A percentile compares a stretch with the other conserved stretches of the same genome.
phyloP scores from a whole-genome alignment of 2,113 vertebrate species.

The Triplophysa siluroides region DNA sequence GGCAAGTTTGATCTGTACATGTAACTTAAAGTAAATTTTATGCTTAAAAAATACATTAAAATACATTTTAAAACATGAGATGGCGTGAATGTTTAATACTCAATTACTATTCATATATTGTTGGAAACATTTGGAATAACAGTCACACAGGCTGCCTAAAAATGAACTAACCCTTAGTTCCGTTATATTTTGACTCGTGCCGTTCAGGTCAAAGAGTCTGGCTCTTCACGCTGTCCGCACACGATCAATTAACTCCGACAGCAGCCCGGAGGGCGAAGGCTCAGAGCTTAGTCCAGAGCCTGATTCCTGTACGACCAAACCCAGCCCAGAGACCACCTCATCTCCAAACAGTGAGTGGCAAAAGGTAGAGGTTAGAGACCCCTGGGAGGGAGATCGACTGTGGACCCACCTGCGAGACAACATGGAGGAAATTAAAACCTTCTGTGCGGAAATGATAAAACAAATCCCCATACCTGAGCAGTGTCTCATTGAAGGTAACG shows the following conservation, averaged over 20 bases:
- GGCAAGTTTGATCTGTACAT: conserved; percentile 65
- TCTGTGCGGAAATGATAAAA: conserved; percentile 77
- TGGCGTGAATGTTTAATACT: no score
- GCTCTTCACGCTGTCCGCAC: conserved; percentile 76
- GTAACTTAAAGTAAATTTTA: background rate
- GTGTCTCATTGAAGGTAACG: conserved; percentile 89
- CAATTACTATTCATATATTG: no score
- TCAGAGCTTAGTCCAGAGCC: conserved; percentile 66
- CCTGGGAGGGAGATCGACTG: conserved; percentile 77
- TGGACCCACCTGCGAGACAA: conserved; percentile 86
- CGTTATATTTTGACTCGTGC: conserved; percentile 7
- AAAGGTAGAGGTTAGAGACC: conserved; percentile 43
- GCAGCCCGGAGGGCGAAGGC: conserved; percentile 64
- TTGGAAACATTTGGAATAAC: no score
- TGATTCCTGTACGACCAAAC: conserved; percentile 68
- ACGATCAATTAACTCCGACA: conserved; percentile 74
- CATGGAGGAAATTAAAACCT: conserved; percentile 81
- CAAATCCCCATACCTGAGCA: conserved; percentile 87
- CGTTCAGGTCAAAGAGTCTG: conserved; percentile 86
- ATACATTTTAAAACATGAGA: background rate
- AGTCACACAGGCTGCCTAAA: background rate
- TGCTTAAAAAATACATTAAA: no score
- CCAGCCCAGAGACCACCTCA: conserved; percentile 61
- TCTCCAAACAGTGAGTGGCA: conserved; percentile 32
- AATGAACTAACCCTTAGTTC: background rate